phyloP scores from a whole-genome alignment of 2,797 vertebrate species.

The Sebastes minor region DNA sequence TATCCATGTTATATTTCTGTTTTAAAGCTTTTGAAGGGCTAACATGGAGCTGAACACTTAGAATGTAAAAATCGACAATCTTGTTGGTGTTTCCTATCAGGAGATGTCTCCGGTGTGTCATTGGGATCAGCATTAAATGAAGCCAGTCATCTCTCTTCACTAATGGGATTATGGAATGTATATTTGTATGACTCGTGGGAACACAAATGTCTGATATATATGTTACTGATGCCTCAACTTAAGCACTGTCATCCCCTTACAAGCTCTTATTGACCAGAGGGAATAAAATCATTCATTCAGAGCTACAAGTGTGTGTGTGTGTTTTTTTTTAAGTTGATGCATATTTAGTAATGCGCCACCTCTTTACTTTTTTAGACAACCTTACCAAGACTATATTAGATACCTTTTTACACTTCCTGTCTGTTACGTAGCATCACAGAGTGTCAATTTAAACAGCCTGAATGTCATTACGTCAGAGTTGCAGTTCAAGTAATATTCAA shows the following conservation, averaged over 20 bases:
- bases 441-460: background rate
- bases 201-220: background rate
- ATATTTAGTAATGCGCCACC: background rate
- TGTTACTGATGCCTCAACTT: background rate
- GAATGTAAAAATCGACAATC: constrained; percentile 11
- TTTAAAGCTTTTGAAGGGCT: constrained; percentile 14
- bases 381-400: background rate
- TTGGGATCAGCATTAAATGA: background rate
- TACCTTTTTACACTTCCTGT: background rate
- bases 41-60: background rate
- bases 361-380: background rate
- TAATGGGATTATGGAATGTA: background rate
- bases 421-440: background rate
- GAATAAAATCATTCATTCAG: constrained; percentile 22
- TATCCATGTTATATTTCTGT: background rate
- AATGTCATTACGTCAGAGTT: background rate
- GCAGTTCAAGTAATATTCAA: background rate
- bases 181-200: background rate
- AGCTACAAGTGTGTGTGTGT: background rate
- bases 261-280: background rate
- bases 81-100: background rate
- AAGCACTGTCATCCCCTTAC: background rate
- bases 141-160: background rate
- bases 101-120: background rate
- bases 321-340: background rate